Evolutionary conservation across 2,888 invertebrate species (phyloP).

Genomic region (Galeruca laticollis): DNA sequence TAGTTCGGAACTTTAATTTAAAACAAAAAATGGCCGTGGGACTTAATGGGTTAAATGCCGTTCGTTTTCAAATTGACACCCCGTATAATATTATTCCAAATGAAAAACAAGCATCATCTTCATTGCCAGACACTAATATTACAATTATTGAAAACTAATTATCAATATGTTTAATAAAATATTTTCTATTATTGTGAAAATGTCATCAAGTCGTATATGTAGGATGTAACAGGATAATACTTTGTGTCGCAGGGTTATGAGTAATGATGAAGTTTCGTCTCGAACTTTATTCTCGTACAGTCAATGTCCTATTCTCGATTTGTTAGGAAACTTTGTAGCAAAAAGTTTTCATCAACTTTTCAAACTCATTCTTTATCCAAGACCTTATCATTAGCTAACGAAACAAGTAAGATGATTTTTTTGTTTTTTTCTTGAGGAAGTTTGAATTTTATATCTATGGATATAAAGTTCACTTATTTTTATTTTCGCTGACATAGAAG

Average conservation of each 20-base stretch:
- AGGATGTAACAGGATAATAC: background rate
- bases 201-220: too few relatives aligned
- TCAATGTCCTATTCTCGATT: slow-evolving; percentile 23
- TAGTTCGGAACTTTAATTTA: too few relatives aligned
- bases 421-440: slow-evolving; percentile 1
- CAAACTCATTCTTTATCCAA: slow-evolving; percentile 1
- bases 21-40: too few relatives aligned
- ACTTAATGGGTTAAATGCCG: too few relatives aligned
- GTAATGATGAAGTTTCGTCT: slow-evolving; percentile 13
- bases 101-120: too few relatives aligned
- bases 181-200: too few relatives aligned
- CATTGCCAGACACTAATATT: too few relatives aligned
- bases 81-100: too few relatives aligned
- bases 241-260: background rate
- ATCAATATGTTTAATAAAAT: too few relatives aligned
- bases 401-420: slow-evolving; percentile 1
- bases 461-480: background rate
- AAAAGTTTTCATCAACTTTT: slow-evolving; percentile 23
- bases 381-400: slow-evolving; percentile 9
- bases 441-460: background rate
- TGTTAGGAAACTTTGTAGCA: slow-evolving; percentile 4
- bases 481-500: too few relatives aligned
- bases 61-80: too few relatives aligned
- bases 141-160: too few relatives aligned
- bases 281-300: slow-evolving; percentile 27